Evolutionary conservation across 2,113 vertebrate genomes (phyloP).

Genomic region (Talpa occidentalis): DNA sequence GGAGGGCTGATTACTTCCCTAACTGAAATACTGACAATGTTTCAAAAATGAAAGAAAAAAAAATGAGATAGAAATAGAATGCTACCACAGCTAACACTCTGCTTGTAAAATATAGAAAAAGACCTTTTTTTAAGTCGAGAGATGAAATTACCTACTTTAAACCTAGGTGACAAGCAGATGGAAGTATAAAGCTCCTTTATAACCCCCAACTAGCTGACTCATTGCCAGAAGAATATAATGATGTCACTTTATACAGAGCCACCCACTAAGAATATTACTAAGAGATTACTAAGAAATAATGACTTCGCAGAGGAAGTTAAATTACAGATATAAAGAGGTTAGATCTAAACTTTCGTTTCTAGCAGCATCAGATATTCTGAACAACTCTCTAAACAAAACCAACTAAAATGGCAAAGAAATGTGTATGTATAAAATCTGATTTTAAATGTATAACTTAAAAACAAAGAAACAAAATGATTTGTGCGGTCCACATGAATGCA

Average conservation of each 20-base stretch:
- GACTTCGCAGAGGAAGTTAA: conserved; percentile 47
- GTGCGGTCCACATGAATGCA: not conserved
- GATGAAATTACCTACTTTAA: conserved; percentile 54
- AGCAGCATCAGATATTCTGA: conserved; percentile 4
- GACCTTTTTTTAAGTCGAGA: not conserved
- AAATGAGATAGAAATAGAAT: conserved; percentile 29
- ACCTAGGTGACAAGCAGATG: conserved; percentile 29
- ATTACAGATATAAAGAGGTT: not conserved
- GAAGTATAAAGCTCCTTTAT: conserved; percentile 55
- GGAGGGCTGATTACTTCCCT: not conserved
- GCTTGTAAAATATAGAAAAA: conserved; percentile 55
- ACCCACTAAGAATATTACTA: conserved; percentile 58
- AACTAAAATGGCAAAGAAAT: not conserved
- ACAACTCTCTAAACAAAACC: not conserved
- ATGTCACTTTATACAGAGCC: conserved; percentile 18
- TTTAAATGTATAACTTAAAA: not conserved
- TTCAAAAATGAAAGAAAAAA: not conserved
- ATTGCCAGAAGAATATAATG: not conserved
- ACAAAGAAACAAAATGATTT: not conserved
- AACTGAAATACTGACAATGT: not conserved
- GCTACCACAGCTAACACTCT: not conserved
- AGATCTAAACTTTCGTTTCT: conserved; percentile 40
- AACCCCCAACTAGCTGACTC: conserved; percentile 54
- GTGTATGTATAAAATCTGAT: not conserved
- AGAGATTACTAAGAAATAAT: conserved; percentile 45